phyloP scores from a whole-genome alignment of 2,888 invertebrate genomes.

The Adelognathus sp. region DNA sequence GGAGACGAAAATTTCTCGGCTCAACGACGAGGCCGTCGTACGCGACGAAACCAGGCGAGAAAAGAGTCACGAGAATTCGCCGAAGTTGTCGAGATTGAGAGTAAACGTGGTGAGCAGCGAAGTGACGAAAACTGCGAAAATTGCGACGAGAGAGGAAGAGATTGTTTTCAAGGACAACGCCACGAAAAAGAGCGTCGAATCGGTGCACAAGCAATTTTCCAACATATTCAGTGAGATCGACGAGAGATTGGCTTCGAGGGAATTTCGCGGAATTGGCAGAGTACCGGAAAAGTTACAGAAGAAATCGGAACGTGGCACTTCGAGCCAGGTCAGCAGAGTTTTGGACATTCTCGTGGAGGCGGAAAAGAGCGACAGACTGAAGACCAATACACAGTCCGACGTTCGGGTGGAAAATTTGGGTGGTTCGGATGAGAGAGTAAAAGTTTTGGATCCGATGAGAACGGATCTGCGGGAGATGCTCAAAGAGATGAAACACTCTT shows the following conservation, averaged over 20 bases:
- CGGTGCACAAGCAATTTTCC: slow-evolving; percentile 69
- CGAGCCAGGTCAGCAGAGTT: slow-evolving; percentile 71
- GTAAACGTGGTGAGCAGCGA: slow-evolving; percentile 17
- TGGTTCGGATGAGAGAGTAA: neutral
- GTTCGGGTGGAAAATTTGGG: slow-evolving; percentile 4
- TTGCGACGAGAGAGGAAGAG: slow-evolving; percentile 13
- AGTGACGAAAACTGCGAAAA: slow-evolving; percentile 4
- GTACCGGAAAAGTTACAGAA: no score
- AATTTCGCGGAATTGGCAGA: slow-evolving; percentile 55
- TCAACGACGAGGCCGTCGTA: slow-evolving; percentile 20
- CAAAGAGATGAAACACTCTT: slow-evolving; percentile 90
- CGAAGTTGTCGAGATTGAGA: slow-evolving; percentile 47
- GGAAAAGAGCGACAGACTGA: slow-evolving; percentile 67
- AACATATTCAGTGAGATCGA: slow-evolving; percentile 76
- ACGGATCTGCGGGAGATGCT: slow-evolving; percentile 86
- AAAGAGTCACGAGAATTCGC: slow-evolving; percentile 50
- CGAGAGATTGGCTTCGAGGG: slow-evolving; percentile 66
- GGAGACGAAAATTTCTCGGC: slow-evolving; percentile 16
- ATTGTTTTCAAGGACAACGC: neutral
- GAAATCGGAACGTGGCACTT: slow-evolving; percentile 61
- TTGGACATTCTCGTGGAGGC: slow-evolving; percentile 71
- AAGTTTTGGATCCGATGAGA: slow-evolving; percentile 69
- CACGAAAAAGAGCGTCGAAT: slow-evolving; percentile 8
- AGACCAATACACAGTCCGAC: slow-evolving; percentile 12
- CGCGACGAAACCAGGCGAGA: slow-evolving; percentile 20